Base-by-base conservation (phyloP, 2,888 invertebrate species). In the Parnassius smintheus region DNA sequence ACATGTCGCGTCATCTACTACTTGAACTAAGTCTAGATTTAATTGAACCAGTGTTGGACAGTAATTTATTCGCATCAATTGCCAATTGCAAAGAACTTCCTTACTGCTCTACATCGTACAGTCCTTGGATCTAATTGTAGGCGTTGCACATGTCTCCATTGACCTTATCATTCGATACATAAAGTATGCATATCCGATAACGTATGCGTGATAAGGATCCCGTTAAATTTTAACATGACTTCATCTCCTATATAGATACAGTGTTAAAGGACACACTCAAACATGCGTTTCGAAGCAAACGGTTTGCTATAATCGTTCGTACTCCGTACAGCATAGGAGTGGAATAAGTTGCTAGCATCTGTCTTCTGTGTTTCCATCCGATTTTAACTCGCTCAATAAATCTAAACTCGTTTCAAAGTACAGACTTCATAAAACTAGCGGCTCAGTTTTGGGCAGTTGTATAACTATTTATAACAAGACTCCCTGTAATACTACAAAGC, bases 141-240 rank as follows among this genome's bases (percentile, higher is more conserved):
- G 51, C 57, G 25, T 49, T 54, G 58, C 51, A 56, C n/a, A 8
- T 18, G n/a, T 41, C 13, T 9, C 41, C 13, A 41, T 13, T 48
- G 62, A 54, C 62, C 57, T 62, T 53, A 59, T 35, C 54, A 60
- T 62, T 55, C 66, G 49, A 59, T 56, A 61, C 49, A 25, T 57
- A 59, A 59, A 56, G 61, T 61, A 54, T 54, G 55, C 44, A 59
- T 65, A 60, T 60, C 65, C 61, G 66, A 65, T 65, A 68, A 62
- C 45, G 41, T 59, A 41, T 51, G 54, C 62, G 53, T 44, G 66
- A 66, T 65, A 62, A 54, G 55, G 52, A 66, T 68, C 62, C 62
- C 25, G 45, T 64, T 66, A 53, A 50, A 55, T 50, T 59, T 58
- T 54, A 53, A 56, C 58, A 62, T 64, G 62, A 64, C 66, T 62